phyloP scores from a whole-genome alignment of 2,113 vertebrate genomes.

The Paramisgurnus dabryanus region DNA sequence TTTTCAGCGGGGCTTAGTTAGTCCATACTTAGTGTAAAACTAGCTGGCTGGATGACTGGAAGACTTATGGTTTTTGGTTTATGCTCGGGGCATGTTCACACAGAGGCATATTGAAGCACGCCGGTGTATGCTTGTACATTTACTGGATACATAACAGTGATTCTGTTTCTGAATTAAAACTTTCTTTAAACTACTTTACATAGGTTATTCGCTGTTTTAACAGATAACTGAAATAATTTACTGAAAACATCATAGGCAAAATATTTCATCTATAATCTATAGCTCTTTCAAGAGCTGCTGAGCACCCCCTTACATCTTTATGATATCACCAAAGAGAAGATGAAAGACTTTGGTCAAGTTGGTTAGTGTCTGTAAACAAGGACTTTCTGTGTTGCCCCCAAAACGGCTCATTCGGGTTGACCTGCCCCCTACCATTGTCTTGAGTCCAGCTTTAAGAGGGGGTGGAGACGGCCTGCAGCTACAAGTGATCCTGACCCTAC shows the following conservation, averaged over 20 bases:
- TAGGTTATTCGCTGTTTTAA: no score
- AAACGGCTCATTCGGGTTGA: neutral
- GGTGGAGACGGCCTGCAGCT: constrained; percentile 40
- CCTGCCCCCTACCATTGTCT: constrained; percentile 10
- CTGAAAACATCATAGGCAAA: neutral
- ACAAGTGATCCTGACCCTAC: constrained; percentile 50
- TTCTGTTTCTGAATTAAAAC: neutral
- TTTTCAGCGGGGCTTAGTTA: constrained; percentile 39
- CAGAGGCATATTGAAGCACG: neutral
- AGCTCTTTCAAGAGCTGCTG: neutral
- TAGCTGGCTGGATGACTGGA: neutral
- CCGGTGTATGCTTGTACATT: neutral
- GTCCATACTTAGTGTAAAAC: constrained; percentile 5
- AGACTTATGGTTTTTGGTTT: neutral
- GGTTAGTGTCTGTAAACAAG: constrained; percentile 17
- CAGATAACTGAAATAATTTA: neutral
- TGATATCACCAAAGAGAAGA: constrained; percentile 3
- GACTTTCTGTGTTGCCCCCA: constrained; percentile 23
- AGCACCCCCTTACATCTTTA: neutral
- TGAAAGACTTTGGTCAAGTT: constrained; percentile 15
- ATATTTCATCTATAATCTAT: neutral
- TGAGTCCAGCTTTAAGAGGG: constrained; percentile 4
- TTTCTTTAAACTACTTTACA: no score
- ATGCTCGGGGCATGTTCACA: neutral
- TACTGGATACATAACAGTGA: neutral